phyloP scores from a whole-genome alignment of 2,888 invertebrate species.

The Trisateles emortualis region DNA sequence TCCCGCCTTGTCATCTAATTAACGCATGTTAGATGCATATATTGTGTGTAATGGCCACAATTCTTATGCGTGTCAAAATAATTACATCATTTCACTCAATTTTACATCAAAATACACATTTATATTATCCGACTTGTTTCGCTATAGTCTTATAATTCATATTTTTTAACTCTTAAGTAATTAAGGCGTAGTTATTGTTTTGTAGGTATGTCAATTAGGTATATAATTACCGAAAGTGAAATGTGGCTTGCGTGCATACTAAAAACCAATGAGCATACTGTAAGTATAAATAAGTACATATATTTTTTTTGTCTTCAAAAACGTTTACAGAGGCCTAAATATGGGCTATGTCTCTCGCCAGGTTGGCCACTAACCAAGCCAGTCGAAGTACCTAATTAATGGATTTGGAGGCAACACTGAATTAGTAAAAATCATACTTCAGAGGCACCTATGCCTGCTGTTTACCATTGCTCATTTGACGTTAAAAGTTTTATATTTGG shows the following conservation, averaged over 20 bases:
- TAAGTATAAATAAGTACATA: too few species aligned
- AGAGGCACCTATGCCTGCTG: too few species aligned
- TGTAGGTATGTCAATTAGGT: background rate
- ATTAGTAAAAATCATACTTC: too few species aligned
- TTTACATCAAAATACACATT: conserved; percentile 36
- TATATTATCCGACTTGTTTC: conserved; percentile 28
- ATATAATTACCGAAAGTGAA: background rate
- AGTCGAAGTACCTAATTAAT: too few species aligned
- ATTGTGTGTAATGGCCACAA: conserved; percentile 28
- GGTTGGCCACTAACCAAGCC: too few species aligned
- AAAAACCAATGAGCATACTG: background rate
- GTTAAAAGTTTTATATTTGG: too few species aligned
- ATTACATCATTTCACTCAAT: conserved; percentile 23
- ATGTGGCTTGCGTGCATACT: background rate
- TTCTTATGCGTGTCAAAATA: conserved; percentile 31
- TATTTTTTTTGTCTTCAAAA: too few species aligned
- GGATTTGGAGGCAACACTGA: too few species aligned
- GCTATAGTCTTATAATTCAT: conserved; percentile 28
- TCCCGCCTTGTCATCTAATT: conserved; percentile 6
- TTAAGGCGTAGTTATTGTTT: conserved; percentile 15
- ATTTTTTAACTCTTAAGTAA: conserved; percentile 26
- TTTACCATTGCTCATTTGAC: too few species aligned
- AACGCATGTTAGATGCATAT: conserved; percentile 24
- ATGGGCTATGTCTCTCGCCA: too few species aligned
- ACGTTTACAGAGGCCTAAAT: too few species aligned